Evolutionary conservation across 2,888 invertebrate species (phyloP).

Genomic region (Gryllus longicercus): DNA sequence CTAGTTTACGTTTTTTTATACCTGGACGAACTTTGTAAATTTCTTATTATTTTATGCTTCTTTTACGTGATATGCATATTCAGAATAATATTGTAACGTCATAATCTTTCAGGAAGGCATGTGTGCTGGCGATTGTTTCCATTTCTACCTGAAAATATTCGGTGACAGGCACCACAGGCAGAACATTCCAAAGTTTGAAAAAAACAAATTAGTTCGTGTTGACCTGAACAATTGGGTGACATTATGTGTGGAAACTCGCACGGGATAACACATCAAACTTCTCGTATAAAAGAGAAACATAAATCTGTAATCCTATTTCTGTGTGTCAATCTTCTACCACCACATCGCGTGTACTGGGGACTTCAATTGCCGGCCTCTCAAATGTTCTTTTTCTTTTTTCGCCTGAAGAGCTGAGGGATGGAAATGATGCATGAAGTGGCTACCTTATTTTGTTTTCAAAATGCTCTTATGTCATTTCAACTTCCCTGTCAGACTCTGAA

Average conservation of each 20-base stretch:
- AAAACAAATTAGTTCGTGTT: background rate
- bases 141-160: background rate
- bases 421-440: too few species aligned
- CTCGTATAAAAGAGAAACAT: background rate
- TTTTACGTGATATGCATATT: too few species aligned
- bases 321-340: background rate
- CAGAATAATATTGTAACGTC: background rate
- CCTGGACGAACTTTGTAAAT: too few species aligned
- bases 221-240: background rate
- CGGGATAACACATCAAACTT: background rate
- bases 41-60: too few species aligned
- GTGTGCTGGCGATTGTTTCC: background rate
- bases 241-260: conserved; percentile 8
- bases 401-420: too few species aligned
- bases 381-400: too few species aligned
- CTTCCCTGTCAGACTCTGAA: too few species aligned
- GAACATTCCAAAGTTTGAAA: background rate
- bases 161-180: background rate
- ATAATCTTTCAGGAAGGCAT: background rate
- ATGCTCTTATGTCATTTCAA: too few species aligned
- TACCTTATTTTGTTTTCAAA: too few species aligned
- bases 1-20: too few species aligned
- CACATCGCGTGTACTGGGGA: too few species aligned
- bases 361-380: too few species aligned
- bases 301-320: conserved; percentile 2